A percentile compares a stretch with the other conserved stretches of the same genome.
phyloP scores from a whole-genome alignment of 2,113 vertebrate genomes.

The Pimephales promelas region DNA sequence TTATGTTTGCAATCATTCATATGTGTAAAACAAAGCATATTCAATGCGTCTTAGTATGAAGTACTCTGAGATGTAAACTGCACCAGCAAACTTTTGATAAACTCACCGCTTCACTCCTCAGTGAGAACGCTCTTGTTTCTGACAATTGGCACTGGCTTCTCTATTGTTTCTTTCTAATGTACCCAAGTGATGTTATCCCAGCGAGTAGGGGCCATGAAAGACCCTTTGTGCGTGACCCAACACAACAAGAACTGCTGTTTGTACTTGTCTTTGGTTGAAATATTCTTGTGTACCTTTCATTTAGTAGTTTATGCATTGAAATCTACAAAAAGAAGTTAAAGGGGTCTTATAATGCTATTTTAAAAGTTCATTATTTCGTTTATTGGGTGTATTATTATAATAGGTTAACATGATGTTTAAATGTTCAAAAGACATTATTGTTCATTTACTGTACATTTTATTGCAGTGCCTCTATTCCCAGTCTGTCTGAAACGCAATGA shows the following conservation, averaged over 20 bases:
- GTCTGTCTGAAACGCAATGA: too few relatives aligned
- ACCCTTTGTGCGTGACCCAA: slow-evolving; percentile 29
- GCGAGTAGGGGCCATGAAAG: slow-evolving; percentile 26
- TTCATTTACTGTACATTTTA: too few relatives aligned
- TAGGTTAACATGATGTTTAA: too few relatives aligned
- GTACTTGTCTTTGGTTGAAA: slow-evolving; percentile 2
- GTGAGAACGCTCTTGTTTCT: slow-evolving; percentile 30
- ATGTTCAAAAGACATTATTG: too few relatives aligned
- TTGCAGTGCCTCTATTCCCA: too few relatives aligned
- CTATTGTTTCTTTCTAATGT: slow-evolving; percentile 42
- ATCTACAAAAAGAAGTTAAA: not conserved
- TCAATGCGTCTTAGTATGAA: not conserved
- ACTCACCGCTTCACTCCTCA: not conserved
- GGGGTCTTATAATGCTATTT: too few relatives aligned
- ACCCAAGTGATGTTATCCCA: slow-evolving; percentile 33
- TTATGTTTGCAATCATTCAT: not conserved
- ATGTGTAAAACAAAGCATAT: not conserved
- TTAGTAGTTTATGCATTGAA: not conserved
- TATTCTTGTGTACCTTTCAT: not conserved
- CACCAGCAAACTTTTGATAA: slow-evolving; percentile 9
- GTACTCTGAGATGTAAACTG: not conserved
- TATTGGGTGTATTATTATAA: too few relatives aligned
- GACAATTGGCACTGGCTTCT: slow-evolving; percentile 29
- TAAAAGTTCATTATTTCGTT: too few relatives aligned
- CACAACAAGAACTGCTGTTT: slow-evolving; percentile 23